Conservation (phyloP, 2,113 vertebrate genomes). For the Sphaerodactylus townsendi region DNA sequence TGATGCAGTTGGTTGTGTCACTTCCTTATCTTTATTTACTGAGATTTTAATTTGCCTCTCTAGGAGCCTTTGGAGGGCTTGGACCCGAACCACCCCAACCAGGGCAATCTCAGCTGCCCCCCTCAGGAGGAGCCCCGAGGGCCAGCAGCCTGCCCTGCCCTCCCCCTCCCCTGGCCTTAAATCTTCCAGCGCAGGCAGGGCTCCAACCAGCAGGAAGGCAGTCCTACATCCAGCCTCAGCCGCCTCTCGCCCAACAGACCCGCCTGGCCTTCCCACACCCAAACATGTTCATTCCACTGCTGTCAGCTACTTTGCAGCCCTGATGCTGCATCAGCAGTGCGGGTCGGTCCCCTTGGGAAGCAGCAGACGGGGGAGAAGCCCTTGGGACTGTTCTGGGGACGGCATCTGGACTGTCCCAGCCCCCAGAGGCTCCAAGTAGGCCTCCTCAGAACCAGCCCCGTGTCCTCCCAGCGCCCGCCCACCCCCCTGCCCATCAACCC, state of each 20-base stretch:
- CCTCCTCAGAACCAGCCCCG: background rate
- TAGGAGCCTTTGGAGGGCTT: too few species aligned
- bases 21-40: background rate
- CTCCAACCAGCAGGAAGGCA: background rate
- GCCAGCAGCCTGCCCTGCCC: too few species aligned
- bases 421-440: background rate
- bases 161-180: background rate
- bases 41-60: too few species aligned
- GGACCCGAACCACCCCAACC: background rate
- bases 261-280: background rate
- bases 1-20: background rate
- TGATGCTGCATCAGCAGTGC: too few species aligned
- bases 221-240: background rate
- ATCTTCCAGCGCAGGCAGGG: background rate
- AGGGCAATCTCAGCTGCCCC: too few species aligned
- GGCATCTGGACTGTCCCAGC: background rate
- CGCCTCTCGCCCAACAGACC: background rate
- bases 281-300: background rate
- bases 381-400: background rate
- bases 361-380: background rate
- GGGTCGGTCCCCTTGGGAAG: background rate
- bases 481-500: background rate
- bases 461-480: too few species aligned
- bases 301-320: background rate
- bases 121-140: too few species aligned